Percentiles rank a stretch among this genome's conserved stretches.
phyloP scores from a whole-genome alignment of 2,888 invertebrate genomes.

The Luperina testacea region DNA sequence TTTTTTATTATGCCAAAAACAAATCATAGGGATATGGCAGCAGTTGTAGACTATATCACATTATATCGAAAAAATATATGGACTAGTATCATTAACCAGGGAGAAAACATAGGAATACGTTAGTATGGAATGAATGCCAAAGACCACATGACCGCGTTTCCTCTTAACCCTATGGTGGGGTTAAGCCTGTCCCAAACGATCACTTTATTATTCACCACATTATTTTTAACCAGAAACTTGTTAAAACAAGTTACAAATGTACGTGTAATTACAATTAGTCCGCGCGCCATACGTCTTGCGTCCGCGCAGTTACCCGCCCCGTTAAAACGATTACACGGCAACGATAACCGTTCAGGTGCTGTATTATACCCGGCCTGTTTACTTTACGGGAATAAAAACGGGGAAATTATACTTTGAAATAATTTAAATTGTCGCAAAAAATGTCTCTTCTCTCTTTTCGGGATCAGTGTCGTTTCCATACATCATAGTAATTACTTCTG shows the following conservation, averaged over 20 bases:
- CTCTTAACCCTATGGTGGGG: background rate
- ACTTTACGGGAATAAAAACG: slow-evolving; percentile 55
- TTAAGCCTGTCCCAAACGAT: slow-evolving; percentile 9
- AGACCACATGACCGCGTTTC: background rate
- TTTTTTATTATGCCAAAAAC: background rate
- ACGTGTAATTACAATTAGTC: slow-evolving; percentile 62
- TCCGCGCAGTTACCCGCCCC: slow-evolving; percentile 62
- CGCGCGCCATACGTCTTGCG: slow-evolving; percentile 46
- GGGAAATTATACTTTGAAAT: slow-evolving; percentile 34
- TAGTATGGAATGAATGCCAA: background rate
- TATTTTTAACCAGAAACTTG: slow-evolving; percentile 50
- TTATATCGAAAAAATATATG: background rate
- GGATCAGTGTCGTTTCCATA: no score
- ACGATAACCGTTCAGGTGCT: slow-evolving; percentile 59
- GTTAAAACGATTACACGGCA: slow-evolving; percentile 63
- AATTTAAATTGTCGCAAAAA: slow-evolving; percentile 25
- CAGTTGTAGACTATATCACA: no score
- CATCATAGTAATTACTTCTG: no score
- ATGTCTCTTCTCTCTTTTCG: no score
- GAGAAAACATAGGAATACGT: background rate
- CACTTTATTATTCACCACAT: slow-evolving; percentile 28
- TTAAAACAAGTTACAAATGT: slow-evolving; percentile 55
- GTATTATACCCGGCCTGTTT: slow-evolving; percentile 46
- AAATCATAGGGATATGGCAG: background rate
- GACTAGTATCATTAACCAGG: background rate